These are phyloP conservation scores for Burhinus bistriatus DNA, from an alignment of 2,113 vertebrate species.

Conservation along the genomic window DNA sequence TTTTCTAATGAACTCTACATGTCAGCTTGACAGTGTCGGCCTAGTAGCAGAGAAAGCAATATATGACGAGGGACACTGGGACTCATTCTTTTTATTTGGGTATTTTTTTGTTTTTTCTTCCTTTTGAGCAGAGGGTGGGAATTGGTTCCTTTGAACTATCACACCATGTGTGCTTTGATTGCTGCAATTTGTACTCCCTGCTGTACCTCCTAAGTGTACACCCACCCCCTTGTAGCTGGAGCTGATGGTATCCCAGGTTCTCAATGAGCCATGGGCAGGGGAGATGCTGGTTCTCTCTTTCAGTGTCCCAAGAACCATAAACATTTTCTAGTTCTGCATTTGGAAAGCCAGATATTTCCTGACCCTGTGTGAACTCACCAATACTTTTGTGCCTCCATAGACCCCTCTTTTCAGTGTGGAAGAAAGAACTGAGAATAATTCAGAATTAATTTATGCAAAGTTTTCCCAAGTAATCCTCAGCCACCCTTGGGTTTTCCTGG, in stretches of 20 bases:
- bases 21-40: neutral
- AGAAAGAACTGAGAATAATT: slow-evolving; percentile 15
- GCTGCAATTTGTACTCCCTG: neutral
- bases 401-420: neutral
- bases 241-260: neutral
- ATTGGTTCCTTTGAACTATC: neutral
- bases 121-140: neutral
- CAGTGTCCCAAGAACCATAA: neutral
- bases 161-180: neutral
- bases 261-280: neutral
- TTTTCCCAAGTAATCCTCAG: slow-evolving; percentile 40
- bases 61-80: neutral
- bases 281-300: neutral
- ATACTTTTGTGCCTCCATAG: neutral
- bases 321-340: neutral
- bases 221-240: neutral
- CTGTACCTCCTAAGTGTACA: neutral
- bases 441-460: neutral
- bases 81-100: neutral
- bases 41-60: neutral
- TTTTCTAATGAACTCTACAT: neutral
- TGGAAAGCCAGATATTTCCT: neutral
- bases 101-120: neutral
- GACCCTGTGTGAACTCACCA: neutral
- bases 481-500: slow-evolving; percentile 29